phyloP scores from a whole-genome alignment of 1,140 invertebrate genomes.

The Dreissena polymorpha region DNA sequence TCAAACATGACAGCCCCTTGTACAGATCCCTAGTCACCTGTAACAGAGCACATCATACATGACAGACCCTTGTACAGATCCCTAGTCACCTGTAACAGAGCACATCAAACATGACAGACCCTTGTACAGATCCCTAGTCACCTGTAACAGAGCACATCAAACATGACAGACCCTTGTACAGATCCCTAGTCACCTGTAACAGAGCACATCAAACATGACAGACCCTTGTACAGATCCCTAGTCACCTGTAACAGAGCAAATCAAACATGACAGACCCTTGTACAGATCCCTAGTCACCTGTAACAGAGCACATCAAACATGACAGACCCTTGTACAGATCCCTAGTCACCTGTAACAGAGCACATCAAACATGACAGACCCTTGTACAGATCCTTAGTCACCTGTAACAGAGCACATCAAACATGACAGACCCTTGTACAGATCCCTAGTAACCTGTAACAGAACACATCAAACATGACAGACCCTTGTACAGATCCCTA shows the following conservation, averaged over 20 bases:
- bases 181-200: conserved; percentile 74
- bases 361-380: too few relatives aligned
- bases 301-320: too few relatives aligned
- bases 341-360: conserved; percentile 73
- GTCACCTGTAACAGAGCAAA: too few relatives aligned
- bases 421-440: conserved; percentile 72
- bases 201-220: too few relatives aligned
- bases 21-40: conserved; percentile 77
- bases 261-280: conserved; percentile 64
- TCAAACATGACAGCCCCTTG: conserved; percentile 62
- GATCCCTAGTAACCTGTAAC: conserved; percentile 74
- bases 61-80: conserved; percentile 75
- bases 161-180: conserved; percentile 72
- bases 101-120: too few relatives aligned
- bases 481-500: conserved; percentile 73
- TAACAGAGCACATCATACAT: too few relatives aligned
- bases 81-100: conserved; percentile 73
- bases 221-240: conserved; percentile 73
- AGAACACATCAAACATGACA: too few relatives aligned
- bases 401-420: too few relatives aligned
- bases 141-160: too few relatives aligned
- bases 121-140: conserved; percentile 75
- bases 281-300: conserved; percentile 77
- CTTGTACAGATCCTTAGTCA: conserved; percentile 75
- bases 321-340: conserved; percentile 75